These are phyloP conservation scores for Anas acuta DNA, from an alignment of 2,797 vertebrate genomes.

Conservation along the genomic window DNA sequence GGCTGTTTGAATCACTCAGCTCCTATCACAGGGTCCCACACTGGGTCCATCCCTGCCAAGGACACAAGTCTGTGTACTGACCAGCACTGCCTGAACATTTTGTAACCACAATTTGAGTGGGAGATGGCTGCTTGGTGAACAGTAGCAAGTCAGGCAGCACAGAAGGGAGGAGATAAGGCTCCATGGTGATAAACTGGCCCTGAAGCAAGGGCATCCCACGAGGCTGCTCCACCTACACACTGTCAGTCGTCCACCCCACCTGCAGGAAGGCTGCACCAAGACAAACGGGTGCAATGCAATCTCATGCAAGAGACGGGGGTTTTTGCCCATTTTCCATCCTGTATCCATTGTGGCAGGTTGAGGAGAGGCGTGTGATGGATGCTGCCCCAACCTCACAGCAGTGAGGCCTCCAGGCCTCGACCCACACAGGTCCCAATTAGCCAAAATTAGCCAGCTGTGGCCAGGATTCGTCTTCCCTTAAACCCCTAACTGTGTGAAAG, in stretches of 20 bases:
- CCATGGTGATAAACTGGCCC: not conserved
- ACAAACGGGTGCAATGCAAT: slow-evolving; percentile 34
- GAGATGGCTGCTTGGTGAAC: not conserved
- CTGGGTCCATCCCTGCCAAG: not conserved
- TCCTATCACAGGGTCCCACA: not conserved
- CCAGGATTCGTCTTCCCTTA: slow-evolving; percentile 67
- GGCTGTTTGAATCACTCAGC: not conserved
- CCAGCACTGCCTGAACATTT: not conserved
- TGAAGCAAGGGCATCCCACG: not conserved
- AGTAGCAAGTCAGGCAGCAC: not conserved
- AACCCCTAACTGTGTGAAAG: slow-evolving; percentile 75
- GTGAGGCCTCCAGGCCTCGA: slow-evolving; percentile 71
- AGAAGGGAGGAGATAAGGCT: not conserved
- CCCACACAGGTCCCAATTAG: slow-evolving; percentile 86
- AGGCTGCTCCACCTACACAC: not conserved
- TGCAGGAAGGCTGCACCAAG: slow-evolving; percentile 40
- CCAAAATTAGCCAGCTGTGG: slow-evolving; percentile 80
- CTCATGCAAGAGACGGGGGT: slow-evolving; percentile 14
- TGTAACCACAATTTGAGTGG: not conserved
- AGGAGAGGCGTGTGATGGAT: slow-evolving; percentile 70
- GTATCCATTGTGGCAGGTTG: not conserved
- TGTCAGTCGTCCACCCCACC: slow-evolving; percentile 31
- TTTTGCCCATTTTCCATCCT: not conserved
- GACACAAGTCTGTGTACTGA: not conserved
- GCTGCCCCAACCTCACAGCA: slow-evolving; percentile 75